phyloP scores from a whole-genome alignment of 2,113 vertebrate genomes.

The Arenaria interpres region DNA sequence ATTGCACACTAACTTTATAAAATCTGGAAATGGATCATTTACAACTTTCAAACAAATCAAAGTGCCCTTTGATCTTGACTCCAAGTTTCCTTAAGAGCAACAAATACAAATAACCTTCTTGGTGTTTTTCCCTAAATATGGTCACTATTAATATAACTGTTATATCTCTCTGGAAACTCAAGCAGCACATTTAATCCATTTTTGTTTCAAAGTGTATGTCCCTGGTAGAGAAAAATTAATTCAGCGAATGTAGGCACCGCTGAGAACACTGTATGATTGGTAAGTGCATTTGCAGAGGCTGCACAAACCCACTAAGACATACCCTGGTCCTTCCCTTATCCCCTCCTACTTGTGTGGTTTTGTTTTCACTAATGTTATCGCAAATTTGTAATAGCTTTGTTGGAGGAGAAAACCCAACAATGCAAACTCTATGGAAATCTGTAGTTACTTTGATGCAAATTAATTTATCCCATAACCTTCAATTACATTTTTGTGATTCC shows the following conservation, averaged over 20 bases:
- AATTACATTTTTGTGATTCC: constrained; percentile 23
- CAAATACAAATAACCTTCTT: constrained; percentile 68
- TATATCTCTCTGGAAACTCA: constrained; percentile 60
- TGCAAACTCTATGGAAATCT: background rate
- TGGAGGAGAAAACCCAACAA: background rate
- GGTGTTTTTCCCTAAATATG: constrained; percentile 67
- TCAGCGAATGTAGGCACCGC: constrained; percentile 7
- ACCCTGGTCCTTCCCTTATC: background rate
- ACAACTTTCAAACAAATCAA: constrained; percentile 82
- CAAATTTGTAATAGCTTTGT: background rate
- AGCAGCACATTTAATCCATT: constrained; percentile 64
- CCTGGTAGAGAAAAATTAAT: constrained; percentile 52
- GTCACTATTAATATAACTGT: constrained; percentile 68
- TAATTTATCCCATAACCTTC: constrained; percentile 13
- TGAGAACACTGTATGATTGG: background rate
- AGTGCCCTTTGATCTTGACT: constrained; percentile 78
- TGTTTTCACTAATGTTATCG: background rate
- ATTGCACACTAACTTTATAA: constrained; percentile 77
- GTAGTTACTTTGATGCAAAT: background rate
- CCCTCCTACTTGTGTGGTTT: background rate
- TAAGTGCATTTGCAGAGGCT: background rate
- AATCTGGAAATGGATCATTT: constrained; percentile 83
- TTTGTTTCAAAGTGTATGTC: constrained; percentile 55
- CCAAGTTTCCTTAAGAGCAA: constrained; percentile 75
- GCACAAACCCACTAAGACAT: background rate